Evolutionary conservation across 2,888 invertebrate species (phyloP).

Genomic region (Tricholauxania praeusta): DNA sequence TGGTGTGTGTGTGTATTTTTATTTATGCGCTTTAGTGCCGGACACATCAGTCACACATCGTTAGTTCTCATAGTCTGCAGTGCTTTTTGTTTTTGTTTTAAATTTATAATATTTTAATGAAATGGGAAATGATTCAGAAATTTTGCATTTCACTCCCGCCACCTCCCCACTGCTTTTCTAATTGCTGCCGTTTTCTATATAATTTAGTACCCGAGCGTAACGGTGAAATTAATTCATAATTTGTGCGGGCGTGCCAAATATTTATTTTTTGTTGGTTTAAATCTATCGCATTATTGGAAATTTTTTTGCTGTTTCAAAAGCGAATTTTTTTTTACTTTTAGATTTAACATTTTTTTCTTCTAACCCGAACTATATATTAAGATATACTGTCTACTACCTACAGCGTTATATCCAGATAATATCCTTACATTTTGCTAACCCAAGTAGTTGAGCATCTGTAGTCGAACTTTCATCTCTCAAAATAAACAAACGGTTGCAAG

Average conservation of each 20-base stretch:
- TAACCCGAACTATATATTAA: no score
- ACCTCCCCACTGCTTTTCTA: background rate
- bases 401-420: no score
- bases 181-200: background rate
- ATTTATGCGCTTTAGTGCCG: constrained; percentile 2
- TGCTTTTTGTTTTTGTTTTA: constrained; percentile 16
- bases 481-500: no score
- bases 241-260: constrained; percentile 38
- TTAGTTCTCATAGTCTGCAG: constrained; percentile 5
- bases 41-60: constrained; percentile 36
- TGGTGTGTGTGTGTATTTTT: constrained; percentile 17
- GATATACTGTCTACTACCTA: no score
- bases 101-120: background rate
- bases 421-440: no score
- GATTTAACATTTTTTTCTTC: no score
- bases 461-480: no score
- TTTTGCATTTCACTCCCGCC: constrained; percentile 14
- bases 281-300: constrained; percentile 7
- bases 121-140: no score
- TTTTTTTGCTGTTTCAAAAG: background rate
- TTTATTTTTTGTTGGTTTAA: constrained; percentile 22
- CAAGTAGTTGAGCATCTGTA: no score
- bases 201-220: constrained; percentile 4
- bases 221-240: constrained; percentile 38
- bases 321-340: no score